Evolutionary conservation across 2,113 vertebrate species (phyloP).

Genomic region (Rhizomys pruinosus): DNA sequence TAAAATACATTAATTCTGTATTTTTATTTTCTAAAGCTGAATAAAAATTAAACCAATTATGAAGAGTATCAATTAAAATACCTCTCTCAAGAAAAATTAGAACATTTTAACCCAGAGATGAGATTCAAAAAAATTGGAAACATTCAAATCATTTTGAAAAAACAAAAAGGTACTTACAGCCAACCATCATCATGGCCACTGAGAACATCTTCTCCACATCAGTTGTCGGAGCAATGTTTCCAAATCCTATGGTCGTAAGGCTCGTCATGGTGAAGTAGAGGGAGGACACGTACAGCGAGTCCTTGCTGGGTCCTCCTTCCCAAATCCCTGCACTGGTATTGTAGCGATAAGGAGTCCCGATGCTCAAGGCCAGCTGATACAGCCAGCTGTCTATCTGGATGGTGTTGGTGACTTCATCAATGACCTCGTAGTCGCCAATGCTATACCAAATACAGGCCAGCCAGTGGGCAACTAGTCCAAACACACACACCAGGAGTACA

Average conservation of each 20-base stretch:
- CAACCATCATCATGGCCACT: conserved; percentile 99
- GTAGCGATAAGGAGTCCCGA: conserved; percentile 96
- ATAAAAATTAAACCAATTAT: conserved; percentile 40
- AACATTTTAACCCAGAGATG: conserved; percentile 19
- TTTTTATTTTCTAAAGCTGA: conserved; percentile 31
- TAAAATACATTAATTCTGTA: background rate
- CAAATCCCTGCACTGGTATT: conserved; percentile 95
- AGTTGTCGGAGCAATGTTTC: conserved; percentile 97
- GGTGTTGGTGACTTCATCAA: conserved; percentile 95
- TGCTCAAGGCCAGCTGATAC: conserved; percentile 95
- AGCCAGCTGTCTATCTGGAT: conserved; percentile 98
- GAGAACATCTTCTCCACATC: conserved; percentile 99
- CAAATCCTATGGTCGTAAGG: conserved; percentile 98
- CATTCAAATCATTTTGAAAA: background rate
- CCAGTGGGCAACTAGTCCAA: conserved; percentile 98
- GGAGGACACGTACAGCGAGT: conserved; percentile 97
- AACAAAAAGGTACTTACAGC: conserved; percentile 92
- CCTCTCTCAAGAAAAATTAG: background rate
- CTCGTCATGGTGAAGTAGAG: conserved; percentile 99
- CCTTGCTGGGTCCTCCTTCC: conserved; percentile 98
- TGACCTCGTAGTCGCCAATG: conserved; percentile 98
- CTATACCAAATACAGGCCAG: conserved; percentile 99
- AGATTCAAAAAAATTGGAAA: background rate
- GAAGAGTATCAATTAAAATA: background rate
- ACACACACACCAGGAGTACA: conserved; percentile 97